Base-by-base conservation (phyloP, 2,797 vertebrate species). In the Manis javanica region DNA sequence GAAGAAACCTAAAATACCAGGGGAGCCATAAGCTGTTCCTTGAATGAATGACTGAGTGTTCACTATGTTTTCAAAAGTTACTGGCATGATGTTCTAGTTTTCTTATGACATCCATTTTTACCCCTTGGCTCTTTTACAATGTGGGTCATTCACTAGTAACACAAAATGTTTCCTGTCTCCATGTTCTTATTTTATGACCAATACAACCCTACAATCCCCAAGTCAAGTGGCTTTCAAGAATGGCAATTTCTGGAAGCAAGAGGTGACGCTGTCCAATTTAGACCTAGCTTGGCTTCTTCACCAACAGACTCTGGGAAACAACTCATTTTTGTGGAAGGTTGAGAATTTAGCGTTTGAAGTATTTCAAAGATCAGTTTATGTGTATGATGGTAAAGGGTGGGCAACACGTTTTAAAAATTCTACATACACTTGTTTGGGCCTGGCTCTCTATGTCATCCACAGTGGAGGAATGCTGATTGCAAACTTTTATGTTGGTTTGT, bases 401-500 rank as follows among this genome's bases (percentile, higher is more conserved):
- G 98, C 98, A 98, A 98, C 97, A 98, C 42, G 97, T 96, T 98
- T 97, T 74, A 98, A 99, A 98, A 98, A 98, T 97, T 96, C 71
- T 98, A 99, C 99, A 99, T 99, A 99, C 99, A 98, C 99, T 99
- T 99, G 99, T 99, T 99, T 99, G 99, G 98, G 99, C 99, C 99
- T 99, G 99, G 99, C 99, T 99, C 98, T 99, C 99, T 99, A 99
- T 99, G 99, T 99, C 99, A 99, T 99, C 99, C 99, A 99, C 98
- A 98, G 99, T 98, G 99, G 99, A 99, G 99, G 99, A 99, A 99
- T 99, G 99, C 98, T 99, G 99, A 99, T 98, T 99, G 99, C 99
- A 99, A 99, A 99, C 99, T 99, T 99, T 99, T 99, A 99, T 99
- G 99, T 99, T 99, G 99, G 99, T 99, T 99, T 99, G 99, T 99